Base-by-base conservation (phyloP, 2,113 vertebrate species). In the Nerophis lumbriciformis region DNA sequence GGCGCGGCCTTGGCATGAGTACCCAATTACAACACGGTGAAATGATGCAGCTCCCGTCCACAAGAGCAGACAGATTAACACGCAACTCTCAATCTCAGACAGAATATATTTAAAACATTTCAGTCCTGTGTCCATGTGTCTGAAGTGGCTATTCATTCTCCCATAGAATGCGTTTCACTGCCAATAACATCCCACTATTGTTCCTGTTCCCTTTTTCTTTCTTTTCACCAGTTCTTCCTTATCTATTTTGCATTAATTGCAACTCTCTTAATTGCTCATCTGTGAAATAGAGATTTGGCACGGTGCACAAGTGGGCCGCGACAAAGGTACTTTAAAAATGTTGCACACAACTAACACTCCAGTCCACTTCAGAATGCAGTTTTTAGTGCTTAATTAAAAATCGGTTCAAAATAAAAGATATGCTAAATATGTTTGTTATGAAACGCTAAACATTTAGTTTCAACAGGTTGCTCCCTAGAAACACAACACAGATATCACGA, bases 241-340 rank as follows among this genome's bases (percentile, higher is more conserved):
- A 77, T 77, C 74, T 78, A 65, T 85, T 84, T 81, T 79, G 62
- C 76, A 81, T 85, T 82, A 76, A 88, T 85, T 86, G 79, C 59
- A 76, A 73, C 67, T 76, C 58, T 69, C 67, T 68, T 68, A 73
- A 83, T 80, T 83, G 75, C 83, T 83, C 50, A 6, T 76, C 42
- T 21, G 49, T 63, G 72, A 68, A 81, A 79, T 72, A 69, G 73
- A 76, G 66, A 52, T 57, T 73, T 71, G 70, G 66, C 37, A 38
- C 38, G 48, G 53, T 3, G 39, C 56, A 48, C 69, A 70, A 76
- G 73, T 63, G 67, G 59, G 57, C 21, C 15, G 58, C 15, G 6
- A 83, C 76, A 83, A 82, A 69, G 72, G 56, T 72, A 66, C 80
- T 85, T 67, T 13, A 78, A 45, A 65, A 50, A 67, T 61, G 62